Base-by-base conservation (phyloP, 2,797 vertebrate species). In the Hypotaenidia okinawae region DNA sequence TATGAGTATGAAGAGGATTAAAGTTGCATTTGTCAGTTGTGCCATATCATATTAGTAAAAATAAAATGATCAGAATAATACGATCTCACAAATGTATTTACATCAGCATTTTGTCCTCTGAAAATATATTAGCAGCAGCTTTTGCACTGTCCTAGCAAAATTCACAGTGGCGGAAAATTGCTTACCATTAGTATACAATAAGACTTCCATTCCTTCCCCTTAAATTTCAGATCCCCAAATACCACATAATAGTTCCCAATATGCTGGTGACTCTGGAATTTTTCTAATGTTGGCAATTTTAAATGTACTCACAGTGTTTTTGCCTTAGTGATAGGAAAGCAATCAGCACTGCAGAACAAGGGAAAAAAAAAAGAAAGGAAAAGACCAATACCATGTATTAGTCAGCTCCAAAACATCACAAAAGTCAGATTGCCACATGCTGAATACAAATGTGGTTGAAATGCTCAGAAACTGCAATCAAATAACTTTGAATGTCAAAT, bases 401-500 rank as follows among this genome's bases (percentile, higher is more conserved):
- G 91, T 91, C 90, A 90, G 74, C 91, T 63, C 84, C 59, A 70
- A 91, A 96, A 92, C 85, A 82, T 66, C 90, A 59, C 84, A 86
- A 59, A 91, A 94, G 67, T 93, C 69, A 70, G 90, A 94, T 91
- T 93, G 92, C 94, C 84, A 91, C 88, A 95, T 30, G 45, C 95
- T 22, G 88, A 94, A 97, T 97, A 84, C 90, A 94, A 94, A 97
- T 97, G 95, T 85, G 84, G 58, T 90, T 55, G 91, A 93, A 94
- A 94, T 82, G 79, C 80, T 97, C 93, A 93, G 96, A 87, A 94
- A 86, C 73, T 47, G 35, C 93, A 91, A 90, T 90, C 94, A 97
- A 94, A 97, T 85, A 92, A 80, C 94, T 96, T 90, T 74, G 96
- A 97, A 98, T 97, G 97, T 97, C 97, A 98, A 95, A 96, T 2